Base-by-base conservation (phyloP, 2,797 vertebrate genomes). In the Sebastes hubbsi region DNA sequence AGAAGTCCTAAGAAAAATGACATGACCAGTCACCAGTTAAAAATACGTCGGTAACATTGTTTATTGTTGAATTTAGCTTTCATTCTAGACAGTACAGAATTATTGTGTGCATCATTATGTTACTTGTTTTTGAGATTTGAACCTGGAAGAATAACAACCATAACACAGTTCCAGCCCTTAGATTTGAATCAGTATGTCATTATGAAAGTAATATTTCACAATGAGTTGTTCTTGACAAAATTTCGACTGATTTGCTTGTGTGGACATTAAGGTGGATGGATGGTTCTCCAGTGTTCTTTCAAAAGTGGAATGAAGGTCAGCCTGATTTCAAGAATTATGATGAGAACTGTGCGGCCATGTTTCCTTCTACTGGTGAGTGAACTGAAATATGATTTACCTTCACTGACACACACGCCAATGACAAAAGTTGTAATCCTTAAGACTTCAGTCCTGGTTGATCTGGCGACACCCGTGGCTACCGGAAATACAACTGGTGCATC, bases 201-300 rank as follows among this genome's bases (percentile, higher is more conserved):
- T 54, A 36, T 36, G n/a, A 14, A 20, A 27, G 20, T 11, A 16
- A 61, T 52, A 62, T 18, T 55, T 54, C 72, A 64, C 22, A 54
- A n/a, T 25, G 12, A 38, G 11, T 34, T 59, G 25, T 32, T 56
- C 24, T 29, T 34, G 8, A 30, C 25, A 52, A n/a, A 36, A 2
- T 64, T 46, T 58, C 5, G 42, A 42, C 8, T 5, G 5, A 52
- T n/a, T 32, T 32, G 13, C 9, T 78, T 75, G 10, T 64, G 10
- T 64, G 69, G 66, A 3, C 9, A 52, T 67, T 63, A 64, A 94
- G 92, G 66, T 94, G 92, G 92, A 77, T 90, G 73, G 88, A 91
- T 75, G 84, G 79, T 56, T 88, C 89, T 49, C 80, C 75, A 49
- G 78, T 80, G 2, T 49, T 75, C 30, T 91, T 79, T 77, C 34